Percentiles rank a stretch among this genome's conserved stretches.
Conservation (phyloP, 2,888 invertebrate species). For the Cetonia aurata region DNA sequence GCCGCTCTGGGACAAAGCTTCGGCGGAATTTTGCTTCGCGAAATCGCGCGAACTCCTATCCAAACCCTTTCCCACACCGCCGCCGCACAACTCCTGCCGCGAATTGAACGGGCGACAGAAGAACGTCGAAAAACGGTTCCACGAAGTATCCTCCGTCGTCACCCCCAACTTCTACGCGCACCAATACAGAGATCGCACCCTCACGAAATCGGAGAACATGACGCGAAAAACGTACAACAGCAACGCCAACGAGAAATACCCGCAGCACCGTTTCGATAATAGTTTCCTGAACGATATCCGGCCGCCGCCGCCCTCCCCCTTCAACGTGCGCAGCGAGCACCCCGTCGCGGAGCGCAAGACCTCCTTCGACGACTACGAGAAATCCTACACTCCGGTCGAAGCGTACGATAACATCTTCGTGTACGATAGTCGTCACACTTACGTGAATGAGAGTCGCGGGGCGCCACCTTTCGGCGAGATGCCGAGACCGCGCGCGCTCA, state of each 20-base stretch:
- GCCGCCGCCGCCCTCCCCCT: slow-evolving; percentile 54
- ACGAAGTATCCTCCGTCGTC: slow-evolving; percentile 43
- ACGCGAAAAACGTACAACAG: slow-evolving; percentile 63
- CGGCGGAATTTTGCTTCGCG: slow-evolving; percentile 80
- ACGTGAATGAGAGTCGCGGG: slow-evolving; percentile 37
- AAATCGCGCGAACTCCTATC: slow-evolving; percentile 78
- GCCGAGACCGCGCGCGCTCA: slow-evolving; percentile 66
- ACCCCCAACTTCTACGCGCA: slow-evolving; percentile 24
- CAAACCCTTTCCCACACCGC: slow-evolving; percentile 67
- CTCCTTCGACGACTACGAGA: slow-evolving; percentile 47
- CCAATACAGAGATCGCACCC: slow-evolving; percentile 61
- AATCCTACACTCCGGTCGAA: slow-evolving; percentile 52
- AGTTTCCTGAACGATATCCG: slow-evolving; percentile 56
- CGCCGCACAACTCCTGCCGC: slow-evolving; percentile 62
- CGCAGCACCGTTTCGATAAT: slow-evolving; percentile 48
- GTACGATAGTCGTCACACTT: slow-evolving; percentile 54
- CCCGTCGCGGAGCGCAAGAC: slow-evolving; percentile 45
- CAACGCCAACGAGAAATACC: slow-evolving; percentile 45
- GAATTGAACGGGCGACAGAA: slow-evolving; percentile 56
- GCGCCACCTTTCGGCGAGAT: slow-evolving; percentile 17
- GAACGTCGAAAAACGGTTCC: slow-evolving; percentile 43
- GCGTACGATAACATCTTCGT: slow-evolving; percentile 56
- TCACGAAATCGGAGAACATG: slow-evolving; percentile 66
- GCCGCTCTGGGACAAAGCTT: slow-evolving; percentile 80
- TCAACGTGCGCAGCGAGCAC: slow-evolving; percentile 51